A percentile compares a stretch with the other conserved stretches of the same genome.
phyloP scores from a whole-genome alignment of 2,797 vertebrate genomes.

The Melopsittacus undulatus region DNA sequence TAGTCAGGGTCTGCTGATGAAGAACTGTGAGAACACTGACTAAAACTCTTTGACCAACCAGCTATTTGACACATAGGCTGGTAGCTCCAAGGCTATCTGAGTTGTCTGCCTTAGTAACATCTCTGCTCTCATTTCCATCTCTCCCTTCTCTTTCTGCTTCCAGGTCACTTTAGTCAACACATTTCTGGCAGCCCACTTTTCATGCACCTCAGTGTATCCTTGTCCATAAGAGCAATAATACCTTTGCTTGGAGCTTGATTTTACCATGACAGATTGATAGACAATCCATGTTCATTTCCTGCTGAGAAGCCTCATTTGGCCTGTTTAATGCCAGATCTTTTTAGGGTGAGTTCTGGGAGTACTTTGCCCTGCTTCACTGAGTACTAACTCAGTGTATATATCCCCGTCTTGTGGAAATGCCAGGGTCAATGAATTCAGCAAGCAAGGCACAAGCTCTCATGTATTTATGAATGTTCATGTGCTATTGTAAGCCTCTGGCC shows the following conservation, averaged over 20 bases:
- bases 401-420: rapidly evolving
- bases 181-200: neutral
- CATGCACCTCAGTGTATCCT: neutral
- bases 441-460: neutral
- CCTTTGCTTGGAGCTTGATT: neutral
- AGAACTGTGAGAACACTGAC: constrained; percentile 2
- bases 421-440: neutral
- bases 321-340: constrained; percentile 10
- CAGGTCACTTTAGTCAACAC: neutral
- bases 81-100: constrained; percentile 11
- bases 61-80: constrained; percentile 26
- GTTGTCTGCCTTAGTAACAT: constrained; percentile 43
- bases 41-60: constrained; percentile 12
- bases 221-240: neutral
- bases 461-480: neutral
- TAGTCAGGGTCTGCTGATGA: neutral
- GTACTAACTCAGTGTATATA: neutral
- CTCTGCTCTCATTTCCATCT: constrained; percentile 41
- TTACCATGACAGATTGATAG: constrained; percentile 42
- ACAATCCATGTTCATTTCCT: neutral
- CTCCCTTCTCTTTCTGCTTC: neutral
- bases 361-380: neutral
- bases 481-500: neutral
- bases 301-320: constrained; percentile 25
- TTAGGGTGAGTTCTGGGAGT: neutral